Base-by-base conservation (phyloP, 2,797 vertebrate species). In the Crocodylus rhombifer region DNA sequence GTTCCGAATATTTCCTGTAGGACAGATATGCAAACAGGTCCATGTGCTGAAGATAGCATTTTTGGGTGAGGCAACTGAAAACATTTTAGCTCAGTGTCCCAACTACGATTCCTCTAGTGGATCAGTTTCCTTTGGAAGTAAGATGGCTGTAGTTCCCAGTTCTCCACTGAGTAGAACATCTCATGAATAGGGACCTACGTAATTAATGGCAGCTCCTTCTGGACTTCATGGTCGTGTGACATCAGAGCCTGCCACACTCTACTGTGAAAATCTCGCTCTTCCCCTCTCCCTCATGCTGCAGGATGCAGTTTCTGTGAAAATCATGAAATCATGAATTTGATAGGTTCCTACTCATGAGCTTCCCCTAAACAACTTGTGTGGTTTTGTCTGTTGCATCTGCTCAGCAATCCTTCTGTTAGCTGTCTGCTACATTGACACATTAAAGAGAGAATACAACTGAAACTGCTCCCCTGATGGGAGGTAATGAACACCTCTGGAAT, bases 101-200 rank as follows among this genome's bases (percentile, higher is more conserved):
- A 36, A 71, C 20, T 42, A 71, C 8, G 25, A 13, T 36, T 71
- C 20, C 67, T 71, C 42, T 42, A 25, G 12, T 71, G 33, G 20
- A 21, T 20, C 56, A 85, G 83, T 89, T 92, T 92, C 67, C 82
- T 64, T 30, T 95, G 77, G 28, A 94, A 91, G 57, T 73, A 93
- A n/a, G 25, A 23, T 94, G 77, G 64, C 7, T 56, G 74, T 92
- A 0, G 4, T 92, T 88, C 63, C 5, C 26, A 25, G 76, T 55
- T 81, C 88, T 87, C 73, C 63, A 64, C 64, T 14, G 14, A 56
- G 86, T 16, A 85, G 51, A 71, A 9, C 25, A 25, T 89, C 86
- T 92, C 25, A 75, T 69, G 63, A 83, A 62, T 76, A 51, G 42
- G 42, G 42, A 51, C 42, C 42, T 11, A 51, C 42, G 10, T 51